Percentiles rank a stretch among this genome's conserved stretches.
Conservation (phyloP, 2,888 invertebrate genomes). For the Lasioglossum marginatum region DNA sequence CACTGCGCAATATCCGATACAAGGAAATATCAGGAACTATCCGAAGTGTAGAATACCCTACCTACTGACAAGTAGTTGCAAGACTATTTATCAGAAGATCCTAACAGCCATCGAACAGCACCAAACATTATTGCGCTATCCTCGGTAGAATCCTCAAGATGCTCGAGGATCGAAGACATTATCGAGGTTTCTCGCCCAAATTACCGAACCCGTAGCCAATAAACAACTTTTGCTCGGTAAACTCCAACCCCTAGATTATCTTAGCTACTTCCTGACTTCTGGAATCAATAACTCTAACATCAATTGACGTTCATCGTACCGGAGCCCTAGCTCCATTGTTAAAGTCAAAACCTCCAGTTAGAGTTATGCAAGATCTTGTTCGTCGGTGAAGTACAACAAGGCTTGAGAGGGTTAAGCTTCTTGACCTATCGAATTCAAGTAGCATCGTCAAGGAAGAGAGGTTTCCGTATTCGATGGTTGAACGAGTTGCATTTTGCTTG, state of each 20-base stretch:
- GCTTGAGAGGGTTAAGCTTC: not conserved
- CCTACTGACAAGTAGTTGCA: not conserved
- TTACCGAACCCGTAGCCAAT: not conserved
- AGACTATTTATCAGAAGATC: not conserved
- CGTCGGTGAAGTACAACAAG: not conserved
- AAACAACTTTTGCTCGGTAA: not conserved
- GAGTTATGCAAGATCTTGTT: not conserved
- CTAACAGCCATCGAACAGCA: not conserved
- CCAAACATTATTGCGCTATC: not conserved
- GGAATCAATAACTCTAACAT: not conserved
- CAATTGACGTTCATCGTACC: not conserved
- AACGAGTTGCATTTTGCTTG: not conserved
- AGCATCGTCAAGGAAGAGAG: conserved; percentile 2
- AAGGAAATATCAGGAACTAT: not conserved
- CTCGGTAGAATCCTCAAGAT: not conserved
- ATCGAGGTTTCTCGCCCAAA: not conserved
- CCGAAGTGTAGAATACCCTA: not conserved
- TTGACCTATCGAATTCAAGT: not conserved
- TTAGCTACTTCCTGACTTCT: not conserved
- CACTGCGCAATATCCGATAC: not conserved
- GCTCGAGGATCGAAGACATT: not conserved
- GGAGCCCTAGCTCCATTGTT: not conserved
- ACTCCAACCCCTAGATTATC: not conserved
- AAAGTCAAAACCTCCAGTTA: not conserved
- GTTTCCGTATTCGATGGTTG: conserved; percentile 16